Conservation (phyloP, 2,888 invertebrate species). For the Piscicola geometra region DNA sequence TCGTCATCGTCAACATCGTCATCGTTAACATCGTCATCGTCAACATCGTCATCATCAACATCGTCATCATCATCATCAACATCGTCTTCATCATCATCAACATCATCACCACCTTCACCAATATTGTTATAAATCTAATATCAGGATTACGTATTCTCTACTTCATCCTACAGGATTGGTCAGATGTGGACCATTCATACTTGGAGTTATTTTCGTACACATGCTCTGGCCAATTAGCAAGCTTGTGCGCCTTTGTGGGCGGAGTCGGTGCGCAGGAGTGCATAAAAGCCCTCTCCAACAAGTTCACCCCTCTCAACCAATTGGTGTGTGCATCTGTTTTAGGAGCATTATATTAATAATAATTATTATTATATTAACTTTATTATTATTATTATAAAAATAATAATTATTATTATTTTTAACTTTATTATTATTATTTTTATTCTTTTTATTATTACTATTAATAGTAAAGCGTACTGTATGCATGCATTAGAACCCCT, state of each 20-base stretch:
- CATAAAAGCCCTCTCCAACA: conserved; percentile 56
- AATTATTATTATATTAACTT: too few relatives aligned
- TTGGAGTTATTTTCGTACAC: conserved; percentile 48
- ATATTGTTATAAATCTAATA: too few relatives aligned
- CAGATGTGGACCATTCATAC: conserved; percentile 45
- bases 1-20: background rate
- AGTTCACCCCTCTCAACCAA: conserved; percentile 56
- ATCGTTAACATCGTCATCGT: background rate
- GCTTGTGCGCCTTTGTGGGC: conserved; percentile 54
- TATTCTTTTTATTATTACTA: too few relatives aligned
- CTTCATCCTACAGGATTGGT: conserved; percentile 28
- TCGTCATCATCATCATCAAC: background rate
- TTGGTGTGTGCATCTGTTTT: too few relatives aligned
- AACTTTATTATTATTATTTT: too few relatives aligned
- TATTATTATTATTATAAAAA: too few relatives aligned
- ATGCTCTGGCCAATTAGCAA: conserved; percentile 50
- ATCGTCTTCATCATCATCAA: background rate
- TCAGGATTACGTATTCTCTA: background rate
- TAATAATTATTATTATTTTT: too few relatives aligned
- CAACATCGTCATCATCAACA: background rate
- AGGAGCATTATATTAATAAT: too few relatives aligned
- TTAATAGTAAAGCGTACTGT: too few relatives aligned
- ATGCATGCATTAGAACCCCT: too few relatives aligned
- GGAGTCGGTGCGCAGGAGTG: conserved; percentile 57
- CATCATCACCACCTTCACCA: too few relatives aligned